Percentiles rank a stretch among this genome's conserved stretches.
These are phyloP conservation scores for Phaonia tiefii DNA, from an alignment of 2,888 invertebrate species.

Conservation along the genomic window DNA sequence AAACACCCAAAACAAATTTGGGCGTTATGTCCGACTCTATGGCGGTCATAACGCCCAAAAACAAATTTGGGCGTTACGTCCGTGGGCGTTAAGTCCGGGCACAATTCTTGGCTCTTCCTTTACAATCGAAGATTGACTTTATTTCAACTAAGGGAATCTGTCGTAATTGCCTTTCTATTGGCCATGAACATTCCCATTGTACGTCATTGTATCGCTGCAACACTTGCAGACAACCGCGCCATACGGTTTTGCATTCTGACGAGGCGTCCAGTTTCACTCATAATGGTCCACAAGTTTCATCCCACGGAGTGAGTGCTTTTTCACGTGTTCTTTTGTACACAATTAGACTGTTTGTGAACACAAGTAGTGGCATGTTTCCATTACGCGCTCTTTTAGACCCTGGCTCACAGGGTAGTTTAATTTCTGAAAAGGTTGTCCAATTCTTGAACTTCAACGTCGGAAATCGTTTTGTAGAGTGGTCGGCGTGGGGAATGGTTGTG, in stretches of 20 bases:
- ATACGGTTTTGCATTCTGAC: slow-evolving; percentile 3
- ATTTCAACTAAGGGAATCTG: slow-evolving; percentile 4
- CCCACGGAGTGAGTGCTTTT: no score
- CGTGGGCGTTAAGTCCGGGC: no score
- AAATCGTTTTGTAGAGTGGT: slow-evolving; percentile 9
- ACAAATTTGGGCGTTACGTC: no score
- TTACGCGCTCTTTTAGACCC: slow-evolving; percentile 30
- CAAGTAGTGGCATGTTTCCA: slow-evolving; percentile 19
- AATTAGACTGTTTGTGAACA: no score
- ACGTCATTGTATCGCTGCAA: neutral
- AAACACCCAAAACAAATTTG: no score
- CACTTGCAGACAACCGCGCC: neutral
- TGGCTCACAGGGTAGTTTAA: slow-evolving; percentile 20
- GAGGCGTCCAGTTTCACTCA: no score
- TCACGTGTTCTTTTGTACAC: no score
- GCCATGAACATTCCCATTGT: neutral
- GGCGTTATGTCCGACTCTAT: no score
- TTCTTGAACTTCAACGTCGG: neutral
- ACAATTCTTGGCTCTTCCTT: no score
- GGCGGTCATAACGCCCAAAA: no score
- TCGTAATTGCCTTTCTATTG: neutral
- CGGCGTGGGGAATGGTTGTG: slow-evolving; percentile 1
- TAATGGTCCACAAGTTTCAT: no score
- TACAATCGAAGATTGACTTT: no score
- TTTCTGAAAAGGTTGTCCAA: slow-evolving; percentile 31